Base-by-base conservation (phyloP, 2,888 invertebrate genomes). In the Hipparchia sbordonii region DNA sequence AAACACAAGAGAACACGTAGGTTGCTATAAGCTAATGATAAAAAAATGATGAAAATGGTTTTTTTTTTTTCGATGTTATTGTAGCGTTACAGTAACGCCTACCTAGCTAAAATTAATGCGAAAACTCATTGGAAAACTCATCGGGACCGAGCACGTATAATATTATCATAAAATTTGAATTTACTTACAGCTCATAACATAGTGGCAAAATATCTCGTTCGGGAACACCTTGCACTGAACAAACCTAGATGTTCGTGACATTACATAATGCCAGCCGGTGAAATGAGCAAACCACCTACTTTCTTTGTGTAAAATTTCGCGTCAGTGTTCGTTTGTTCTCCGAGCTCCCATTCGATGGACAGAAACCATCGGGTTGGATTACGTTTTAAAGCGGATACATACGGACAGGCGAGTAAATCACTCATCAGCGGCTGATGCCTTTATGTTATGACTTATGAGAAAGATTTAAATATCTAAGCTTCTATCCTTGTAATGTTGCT, bases 281-380 rank as follows among this genome's bases (percentile, higher is more conserved):
- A 81, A 80, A 79, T 81, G 82, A 74, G 72, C 56, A 66, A 69
- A 76, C 78, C 81, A 82, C 82, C 81, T 82, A 83, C 82, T 85
- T 85, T 86, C 84, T 85, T 87, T 82, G 84, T 83, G 82, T 82
- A 70, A 70, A 74, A 75, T 77, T 83, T 83, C 79, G 80, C 78
- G 74, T 76, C 79, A 81, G 83, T 79, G 77, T 81, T 84, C 84
- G 86, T 87, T 87, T 86, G 85, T 85, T 82, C 82, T 62, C 79
- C 74, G 73, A 73, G 73, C 74, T 72, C 75, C 76, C 79, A 77
- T 84, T 78, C 84, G 84, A 85, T 84, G 80, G 82, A 79, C 83
- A 77, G 80, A 81, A 82, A 82, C 85, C 84, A 83, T 80, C 84
- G 80, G 66, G 48, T 52, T 10, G 12, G 46, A 67, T 67, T 68